Conservation (phyloP, 2,888 invertebrate species). For the Dermolepida albohirtum region DNA sequence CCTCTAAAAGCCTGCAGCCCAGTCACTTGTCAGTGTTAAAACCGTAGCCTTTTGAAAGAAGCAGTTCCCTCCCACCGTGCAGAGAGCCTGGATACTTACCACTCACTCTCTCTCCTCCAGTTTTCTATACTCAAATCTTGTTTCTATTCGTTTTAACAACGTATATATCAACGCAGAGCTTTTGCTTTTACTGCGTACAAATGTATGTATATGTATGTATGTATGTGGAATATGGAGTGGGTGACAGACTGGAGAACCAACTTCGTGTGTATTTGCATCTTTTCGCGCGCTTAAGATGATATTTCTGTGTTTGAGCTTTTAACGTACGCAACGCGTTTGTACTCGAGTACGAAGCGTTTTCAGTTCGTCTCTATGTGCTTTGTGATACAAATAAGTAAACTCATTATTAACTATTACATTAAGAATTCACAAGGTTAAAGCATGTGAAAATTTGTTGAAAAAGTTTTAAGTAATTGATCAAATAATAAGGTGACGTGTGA, state of each 20-base stretch:
- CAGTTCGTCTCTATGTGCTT: neutral
- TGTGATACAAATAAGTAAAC: too few relatives aligned
- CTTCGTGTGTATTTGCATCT: constrained; percentile 54
- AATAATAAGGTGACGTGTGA: too few relatives aligned
- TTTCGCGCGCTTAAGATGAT: constrained; percentile 54
- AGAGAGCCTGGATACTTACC: constrained; percentile 41
- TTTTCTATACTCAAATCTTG: constrained; percentile 57
- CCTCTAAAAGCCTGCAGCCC: constrained; percentile 57
- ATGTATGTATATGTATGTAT: constrained; percentile 41
- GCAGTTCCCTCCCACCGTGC: constrained; percentile 52
- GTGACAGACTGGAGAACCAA: constrained; percentile 4
- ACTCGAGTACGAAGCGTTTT: neutral
- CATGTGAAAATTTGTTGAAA: too few relatives aligned
- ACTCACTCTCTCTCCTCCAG: constrained; percentile 18
- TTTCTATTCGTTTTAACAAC: constrained; percentile 58
- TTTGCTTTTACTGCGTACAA: constrained; percentile 54
- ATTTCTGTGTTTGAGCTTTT: constrained; percentile 55
- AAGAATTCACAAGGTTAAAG: too few relatives aligned
- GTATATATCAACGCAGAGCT: constrained; percentile 56
- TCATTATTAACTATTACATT: too few relatives aligned
- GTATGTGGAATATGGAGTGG: constrained; percentile 46
- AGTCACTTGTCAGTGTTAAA: constrained; percentile 58
- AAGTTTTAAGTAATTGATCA: too few relatives aligned
- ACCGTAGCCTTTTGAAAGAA: constrained; percentile 57
- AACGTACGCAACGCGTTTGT: constrained; percentile 32